Evolutionary conservation across 2,797 vertebrate genomes (phyloP).

Genomic region (Dermochelys coriacea): DNA sequence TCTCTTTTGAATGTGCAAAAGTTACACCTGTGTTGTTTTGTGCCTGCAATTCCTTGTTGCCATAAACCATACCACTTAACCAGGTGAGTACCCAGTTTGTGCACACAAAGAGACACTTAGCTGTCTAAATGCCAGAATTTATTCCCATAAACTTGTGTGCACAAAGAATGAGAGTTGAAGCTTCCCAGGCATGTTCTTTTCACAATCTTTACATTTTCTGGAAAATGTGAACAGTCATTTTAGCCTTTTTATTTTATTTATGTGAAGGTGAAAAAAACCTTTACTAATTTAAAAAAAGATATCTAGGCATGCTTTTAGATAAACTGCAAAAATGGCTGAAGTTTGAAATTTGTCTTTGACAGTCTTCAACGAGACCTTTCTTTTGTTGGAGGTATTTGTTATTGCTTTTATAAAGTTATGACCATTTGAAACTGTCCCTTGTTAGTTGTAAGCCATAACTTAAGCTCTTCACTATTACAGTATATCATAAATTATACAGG

Average conservation of each 20-base stretch:
- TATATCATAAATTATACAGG: not conserved
- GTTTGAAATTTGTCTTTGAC: not conserved
- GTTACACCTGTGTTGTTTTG: not conserved
- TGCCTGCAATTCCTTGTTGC: accelerated
- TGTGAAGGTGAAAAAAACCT: not conserved
- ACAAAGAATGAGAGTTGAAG: accelerated
- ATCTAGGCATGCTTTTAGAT: not conserved
- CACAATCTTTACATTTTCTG: not conserved
- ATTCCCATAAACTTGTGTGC: accelerated
- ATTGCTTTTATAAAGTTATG: not conserved
- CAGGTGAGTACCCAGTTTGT: not conserved
- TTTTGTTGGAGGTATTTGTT: not conserved
- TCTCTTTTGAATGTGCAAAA: accelerated
- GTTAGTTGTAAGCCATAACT: not conserved
- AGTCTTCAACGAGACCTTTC: not conserved
- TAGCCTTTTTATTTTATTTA: not conserved
- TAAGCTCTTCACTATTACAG: not conserved
- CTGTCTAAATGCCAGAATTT: accelerated
- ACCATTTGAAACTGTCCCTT: not conserved
- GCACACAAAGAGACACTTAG: not conserved
- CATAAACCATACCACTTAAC: accelerated
- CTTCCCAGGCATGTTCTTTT: not conserved
- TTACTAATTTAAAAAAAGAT: not conserved
- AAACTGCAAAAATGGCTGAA: not conserved
- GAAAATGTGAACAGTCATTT: not conserved